Evolutionary conservation across 2,797 vertebrate genomes (phyloP), one percentile per base, ranked within the genome.

Genomic region (Monodelphis domestica): DNA sequence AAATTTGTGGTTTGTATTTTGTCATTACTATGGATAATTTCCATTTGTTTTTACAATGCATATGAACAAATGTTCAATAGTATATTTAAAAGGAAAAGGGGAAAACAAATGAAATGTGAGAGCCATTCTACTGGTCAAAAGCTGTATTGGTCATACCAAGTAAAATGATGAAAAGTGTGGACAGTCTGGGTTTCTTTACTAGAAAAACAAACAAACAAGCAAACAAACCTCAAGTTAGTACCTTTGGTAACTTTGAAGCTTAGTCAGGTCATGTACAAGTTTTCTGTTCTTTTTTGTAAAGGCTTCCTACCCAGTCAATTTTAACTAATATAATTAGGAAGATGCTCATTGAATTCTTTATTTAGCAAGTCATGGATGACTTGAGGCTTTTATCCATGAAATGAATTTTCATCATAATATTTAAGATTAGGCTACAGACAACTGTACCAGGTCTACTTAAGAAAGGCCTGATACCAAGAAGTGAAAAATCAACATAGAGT

Each of bases 21-120:
- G 90, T 91, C 90, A 96, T 95, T 14, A 38, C 95, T 95, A 94
- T 95, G 95, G 95, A 97, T 96, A 97, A 96, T 96, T 96, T 96
- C 59, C 92, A 14, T 95, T 96, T 97, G 95, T 97, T 97, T 97
- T 97, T 95, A 96, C 91, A 96, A 96, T 96, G 93, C 92, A 89
- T 94, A 95, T 15, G 95, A 97, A 95, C 96, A 97, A 97, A 97
- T 97, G 92, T 95, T 95, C 30, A 33, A 97, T 96, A 92, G 96
- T 95, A 96, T 95, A 91, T 93, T 95, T 96, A 90, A 94, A 95
- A 95, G 90, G 91, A 91, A 94, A 96, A 89, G 59, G 96, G 96
- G 90, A 93, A 93, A 94, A 63, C 94, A n/a, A n/a, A n/a, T 95
- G 97, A 96, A 97, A 96, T 96, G n/a, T 90, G 94, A 97, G 96